A percentile compares a stretch with the other conserved stretches of the same genome.
Evolutionary conservation across 1,140 invertebrate species (phyloP).

Genomic region (Camponotus vicinus): DNA sequence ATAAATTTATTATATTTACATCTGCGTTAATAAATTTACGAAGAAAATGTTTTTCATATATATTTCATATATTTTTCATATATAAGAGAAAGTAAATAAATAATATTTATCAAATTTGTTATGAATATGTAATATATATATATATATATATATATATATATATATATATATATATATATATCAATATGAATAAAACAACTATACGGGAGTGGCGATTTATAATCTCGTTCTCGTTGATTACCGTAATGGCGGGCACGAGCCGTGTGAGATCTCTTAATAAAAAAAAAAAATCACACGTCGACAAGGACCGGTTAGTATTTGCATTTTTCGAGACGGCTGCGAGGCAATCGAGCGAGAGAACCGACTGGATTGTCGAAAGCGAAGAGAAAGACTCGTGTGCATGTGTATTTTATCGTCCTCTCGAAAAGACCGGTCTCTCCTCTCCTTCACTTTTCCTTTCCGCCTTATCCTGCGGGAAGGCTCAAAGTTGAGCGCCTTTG

Average conservation of each 20-base stretch:
- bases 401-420: slow-evolving; percentile 11
- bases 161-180: no score
- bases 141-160: no score
- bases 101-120: no score
- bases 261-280: background rate
- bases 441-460: slow-evolving; percentile 36
- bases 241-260: background rate
- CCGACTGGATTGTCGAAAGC: slow-evolving; percentile 13
- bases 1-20: background rate
- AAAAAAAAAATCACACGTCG: slow-evolving; percentile 17
- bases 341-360: slow-evolving; percentile 36
- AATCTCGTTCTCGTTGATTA: slow-evolving; percentile 26
- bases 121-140: no score
- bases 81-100: no score
- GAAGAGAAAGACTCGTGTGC: slow-evolving; percentile 7
- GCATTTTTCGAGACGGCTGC: slow-evolving; percentile 33
- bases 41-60: no score
- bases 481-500: slow-evolving; percentile 73
- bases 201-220: background rate
- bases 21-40: no score
- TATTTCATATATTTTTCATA: no score
- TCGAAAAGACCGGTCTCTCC: slow-evolving; percentile 10
- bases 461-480: background rate
- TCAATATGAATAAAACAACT: background rate
- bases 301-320: slow-evolving; percentile 41